Conservation (phyloP, 1,140 invertebrate genomes). For the Phymastichus coffea region DNA sequence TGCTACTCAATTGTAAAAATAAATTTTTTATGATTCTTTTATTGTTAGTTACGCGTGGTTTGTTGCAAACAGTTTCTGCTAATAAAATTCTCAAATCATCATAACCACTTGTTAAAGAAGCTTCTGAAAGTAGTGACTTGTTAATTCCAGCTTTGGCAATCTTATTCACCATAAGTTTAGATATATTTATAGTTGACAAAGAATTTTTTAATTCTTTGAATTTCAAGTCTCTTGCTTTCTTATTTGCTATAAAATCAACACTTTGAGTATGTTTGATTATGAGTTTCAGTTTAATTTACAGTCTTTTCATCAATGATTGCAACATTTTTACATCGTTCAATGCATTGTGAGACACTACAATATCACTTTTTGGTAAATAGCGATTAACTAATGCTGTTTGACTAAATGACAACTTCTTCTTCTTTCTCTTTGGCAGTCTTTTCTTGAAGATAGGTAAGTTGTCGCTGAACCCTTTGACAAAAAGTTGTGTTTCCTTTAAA, state of each 20-base stretch:
- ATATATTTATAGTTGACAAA: slow-evolving; percentile 1
- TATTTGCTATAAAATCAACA: background rate
- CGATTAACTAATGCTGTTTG: background rate
- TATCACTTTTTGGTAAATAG: background rate
- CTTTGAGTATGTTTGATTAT: background rate
- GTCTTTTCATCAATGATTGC: background rate
- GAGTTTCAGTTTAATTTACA: background rate
- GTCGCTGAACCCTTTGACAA: background rate
- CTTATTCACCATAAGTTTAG: background rate
- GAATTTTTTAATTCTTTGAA: background rate
- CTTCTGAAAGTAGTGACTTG: background rate
- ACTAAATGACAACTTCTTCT: background rate
- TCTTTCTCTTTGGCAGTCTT: background rate
- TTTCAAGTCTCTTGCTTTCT: background rate
- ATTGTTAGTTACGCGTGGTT: background rate
- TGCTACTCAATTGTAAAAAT: too few relatives aligned
- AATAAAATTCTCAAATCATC: background rate
- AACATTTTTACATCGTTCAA: background rate
- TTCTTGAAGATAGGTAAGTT: background rate
- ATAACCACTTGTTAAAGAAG: background rate
- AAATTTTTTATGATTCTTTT: background rate
- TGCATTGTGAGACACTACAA: background rate
- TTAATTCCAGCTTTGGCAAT: too few relatives aligned
- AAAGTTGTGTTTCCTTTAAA: background rate
- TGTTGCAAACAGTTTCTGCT: background rate